Conservation (phyloP, 2,797 vertebrate species). For the Ataeniobius toweri region DNA sequence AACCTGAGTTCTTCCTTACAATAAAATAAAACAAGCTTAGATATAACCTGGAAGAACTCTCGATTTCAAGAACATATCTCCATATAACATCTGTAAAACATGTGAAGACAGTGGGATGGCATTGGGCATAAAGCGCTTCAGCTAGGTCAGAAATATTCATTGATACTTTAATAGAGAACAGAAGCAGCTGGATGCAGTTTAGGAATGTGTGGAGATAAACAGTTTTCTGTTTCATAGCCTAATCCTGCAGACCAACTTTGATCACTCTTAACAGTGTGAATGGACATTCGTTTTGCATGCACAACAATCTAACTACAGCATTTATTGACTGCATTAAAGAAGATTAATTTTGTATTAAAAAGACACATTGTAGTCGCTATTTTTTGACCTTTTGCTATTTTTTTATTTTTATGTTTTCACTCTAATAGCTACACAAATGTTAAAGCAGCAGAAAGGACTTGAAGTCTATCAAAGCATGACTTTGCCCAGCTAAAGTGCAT, state of each 20-base stretch:
- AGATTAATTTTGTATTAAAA: neutral
- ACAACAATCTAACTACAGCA: too few relatives aligned
- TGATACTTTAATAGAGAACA: neutral
- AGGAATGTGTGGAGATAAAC: neutral
- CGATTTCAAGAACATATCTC: neutral
- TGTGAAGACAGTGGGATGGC: conserved; percentile 5
- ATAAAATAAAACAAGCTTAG: neutral
- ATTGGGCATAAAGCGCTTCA: neutral
- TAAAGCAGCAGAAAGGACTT: conserved; percentile 8
- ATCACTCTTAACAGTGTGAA: neutral
- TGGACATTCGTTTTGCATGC: neutral
- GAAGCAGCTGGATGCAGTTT: conserved; percentile 3
- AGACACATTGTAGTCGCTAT: neutral
- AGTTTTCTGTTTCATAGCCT: neutral
- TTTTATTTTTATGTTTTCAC: neutral
- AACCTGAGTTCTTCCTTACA: neutral
- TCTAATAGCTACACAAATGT: neutral
- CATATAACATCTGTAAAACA: conserved; percentile 4
- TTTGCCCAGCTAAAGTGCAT: conserved; percentile 27
- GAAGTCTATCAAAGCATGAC: conserved; percentile 21
- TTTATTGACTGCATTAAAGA: too few relatives aligned
- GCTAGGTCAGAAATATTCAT: neutral
- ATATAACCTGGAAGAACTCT: neutral
- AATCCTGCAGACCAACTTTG: neutral
- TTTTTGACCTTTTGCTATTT: neutral